Base-by-base conservation (phyloP, 2,888 invertebrate species). In the Rhingia campestris region DNA sequence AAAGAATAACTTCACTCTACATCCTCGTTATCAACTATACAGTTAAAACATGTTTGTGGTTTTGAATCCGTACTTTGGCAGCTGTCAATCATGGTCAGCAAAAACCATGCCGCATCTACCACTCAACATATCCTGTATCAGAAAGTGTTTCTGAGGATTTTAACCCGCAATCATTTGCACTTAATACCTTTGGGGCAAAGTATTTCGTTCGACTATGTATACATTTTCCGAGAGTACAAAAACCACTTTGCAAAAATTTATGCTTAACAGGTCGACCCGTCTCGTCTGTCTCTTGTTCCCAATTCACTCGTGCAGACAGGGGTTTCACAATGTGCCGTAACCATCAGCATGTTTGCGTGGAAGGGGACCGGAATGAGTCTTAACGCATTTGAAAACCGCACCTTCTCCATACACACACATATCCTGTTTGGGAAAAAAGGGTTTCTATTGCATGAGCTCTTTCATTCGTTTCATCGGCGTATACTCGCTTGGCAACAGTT, bases 401-500 rank as follows among this genome's bases (percentile, higher is more conserved):
- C 6, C n/a, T 0, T 33, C n/a, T 33, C 30, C 33, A 47, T 33
- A 39, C 37, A 61, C 41, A 66, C 41, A 45, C 22, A 45, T 56
- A 35, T 56, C 7, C 43, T n/a, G 43, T 7, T 22, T 22, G 22
- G 22, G 4, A 22, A 39, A 37, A 69, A 58, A 37, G 56, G 32
- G 30, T 59, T 58, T 41, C 49, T 33, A 51, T 58, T 70, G 47
- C 41, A 39, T 49, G 41, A 49, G 41, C 5, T 32, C 4, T 49
- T 32, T 59, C 49, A 49, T 49, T 45, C 53, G 30, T 39, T 54
- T 22, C 33, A 32, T 22, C 41, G 43, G 47, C 22, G 22, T 47
- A 35, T 33, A 49, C 47, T 64, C 49, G 56, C 61, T 39, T 61
- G 54, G 45, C 67, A 76, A 61, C 75, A 54, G 61, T 76, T 61